Evolutionary conservation across 2,797 vertebrate species (phyloP), one percentile per base, ranked within the genome.

Genomic region (Lepilemur septentrionalis): DNA sequence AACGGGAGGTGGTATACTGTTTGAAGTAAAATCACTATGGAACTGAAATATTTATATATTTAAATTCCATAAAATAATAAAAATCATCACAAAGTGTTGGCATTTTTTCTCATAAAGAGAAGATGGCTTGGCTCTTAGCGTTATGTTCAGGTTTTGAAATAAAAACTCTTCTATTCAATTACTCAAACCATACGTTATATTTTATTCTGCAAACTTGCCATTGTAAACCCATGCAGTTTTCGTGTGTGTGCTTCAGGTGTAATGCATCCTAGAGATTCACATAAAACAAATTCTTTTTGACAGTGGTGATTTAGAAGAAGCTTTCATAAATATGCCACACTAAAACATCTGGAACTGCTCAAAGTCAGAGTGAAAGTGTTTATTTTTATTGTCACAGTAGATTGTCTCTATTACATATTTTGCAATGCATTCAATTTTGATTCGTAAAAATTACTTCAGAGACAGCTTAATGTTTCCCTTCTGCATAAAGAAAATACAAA

Each of bases 201-300:
- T 97, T 73, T 92, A 73, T 83, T 87, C 94, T 82, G 20, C 72
- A 94, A 72, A 69, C 30, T 95, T 93, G 86, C 55, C 30, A 13
- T 65, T 55, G 4, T 81, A 75, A 92, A 38, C n/a, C 41, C 70
- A 80, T 38, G 25, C 13, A 32, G 8, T 88, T 94, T 95, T 90
- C 55, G 81, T 96, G 75, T 92, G 30, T 80, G 52, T 89, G 59
- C 10, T 86, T 94, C 82, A 97, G 78, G 95, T 95, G 22, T 57
- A 80, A 94, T 83, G 48, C 46, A 93, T 25, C 50, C 81, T 80
- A 69, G 65, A 92, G 11, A 35, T 95, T 61, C 93, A 41, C 52
- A 70, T 38, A 97, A 86, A 96, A 30, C 65, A 97, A 94, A 97
- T 91, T n/a, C 79, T 91, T 91, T 97, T 67, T 95, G 96, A 94